Evolutionary conservation across 1,140 invertebrate genomes (phyloP).

Genomic region (Drosophila subpulchrella): DNA sequence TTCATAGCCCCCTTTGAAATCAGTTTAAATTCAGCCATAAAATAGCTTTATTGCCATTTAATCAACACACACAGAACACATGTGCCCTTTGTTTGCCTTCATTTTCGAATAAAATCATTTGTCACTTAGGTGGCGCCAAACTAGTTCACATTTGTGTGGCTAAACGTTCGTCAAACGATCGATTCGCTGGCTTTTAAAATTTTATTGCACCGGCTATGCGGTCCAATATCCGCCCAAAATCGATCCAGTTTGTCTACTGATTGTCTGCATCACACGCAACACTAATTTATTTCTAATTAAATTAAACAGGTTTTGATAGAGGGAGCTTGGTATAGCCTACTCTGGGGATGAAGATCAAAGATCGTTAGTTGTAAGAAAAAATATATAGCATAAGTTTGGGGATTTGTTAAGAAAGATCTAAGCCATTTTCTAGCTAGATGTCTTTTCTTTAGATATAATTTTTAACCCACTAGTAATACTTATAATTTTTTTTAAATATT

Average conservation of each 20-base stretch:
- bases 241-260: conserved; percentile 57
- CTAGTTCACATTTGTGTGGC: conserved; percentile 27
- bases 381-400: conserved; percentile 45
- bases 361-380: no score
- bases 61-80: not conserved
- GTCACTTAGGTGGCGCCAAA: conserved; percentile 50
- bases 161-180: conserved; percentile 18
- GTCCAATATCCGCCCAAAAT: conserved; percentile 25
- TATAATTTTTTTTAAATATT: no score
- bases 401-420: not conserved
- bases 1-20: not conserved
- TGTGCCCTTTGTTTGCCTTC: conserved; percentile 49
- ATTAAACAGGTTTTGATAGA: conserved; percentile 48
- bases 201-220: conserved; percentile 55
- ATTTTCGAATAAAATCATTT: conserved; percentile 65
- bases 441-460: no score
- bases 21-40: conserved; percentile 5
- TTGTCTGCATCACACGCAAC: conserved; percentile 28
- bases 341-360: not conserved
- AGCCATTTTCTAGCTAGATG: conserved; percentile 18
- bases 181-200: conserved; percentile 45
- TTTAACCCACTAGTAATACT: no score
- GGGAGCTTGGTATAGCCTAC: conserved; percentile 5
- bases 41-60: conserved; percentile 6
- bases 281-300: conserved; percentile 21